These are phyloP conservation scores for Linnaemya vulpina DNA, from an alignment of 2,888 invertebrate species.

Conservation along the genomic window DNA sequence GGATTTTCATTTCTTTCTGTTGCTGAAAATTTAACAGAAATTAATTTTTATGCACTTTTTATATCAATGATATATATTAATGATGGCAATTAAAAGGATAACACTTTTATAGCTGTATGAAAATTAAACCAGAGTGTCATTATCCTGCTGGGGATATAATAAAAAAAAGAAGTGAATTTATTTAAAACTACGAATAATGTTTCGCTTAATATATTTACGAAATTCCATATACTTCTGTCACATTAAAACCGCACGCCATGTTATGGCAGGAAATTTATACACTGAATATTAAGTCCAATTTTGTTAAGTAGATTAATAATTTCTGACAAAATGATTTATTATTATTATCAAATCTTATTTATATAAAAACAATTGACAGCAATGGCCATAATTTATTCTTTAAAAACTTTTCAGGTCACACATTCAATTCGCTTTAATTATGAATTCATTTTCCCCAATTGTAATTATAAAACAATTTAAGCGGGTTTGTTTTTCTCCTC, in stretches of 20 bases:
- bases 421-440: background rate
- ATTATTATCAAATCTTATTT: background rate
- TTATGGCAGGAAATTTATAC: too few relatives aligned
- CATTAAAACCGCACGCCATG: too few relatives aligned
- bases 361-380: background rate
- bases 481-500: background rate
- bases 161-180: too few relatives aligned
- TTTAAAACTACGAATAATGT: too few relatives aligned
- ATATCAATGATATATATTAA: background rate
- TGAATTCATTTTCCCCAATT: conserved; percentile 1
- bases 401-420: conserved; percentile 17
- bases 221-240: too few relatives aligned
- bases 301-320: background rate
- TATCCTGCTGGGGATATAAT: too few relatives aligned
- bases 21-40: background rate
- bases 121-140: too few relatives aligned
- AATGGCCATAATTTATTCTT: background rate
- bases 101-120: too few relatives aligned
- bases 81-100: background rate
- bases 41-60: background rate
- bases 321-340: background rate
- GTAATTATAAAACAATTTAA: conserved; percentile 23
- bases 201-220: too few relatives aligned
- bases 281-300: background rate
- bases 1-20: background rate